phyloP scores from a whole-genome alignment of 2,113 vertebrate genomes.

The Ictidomys tridecemlineatus region DNA sequence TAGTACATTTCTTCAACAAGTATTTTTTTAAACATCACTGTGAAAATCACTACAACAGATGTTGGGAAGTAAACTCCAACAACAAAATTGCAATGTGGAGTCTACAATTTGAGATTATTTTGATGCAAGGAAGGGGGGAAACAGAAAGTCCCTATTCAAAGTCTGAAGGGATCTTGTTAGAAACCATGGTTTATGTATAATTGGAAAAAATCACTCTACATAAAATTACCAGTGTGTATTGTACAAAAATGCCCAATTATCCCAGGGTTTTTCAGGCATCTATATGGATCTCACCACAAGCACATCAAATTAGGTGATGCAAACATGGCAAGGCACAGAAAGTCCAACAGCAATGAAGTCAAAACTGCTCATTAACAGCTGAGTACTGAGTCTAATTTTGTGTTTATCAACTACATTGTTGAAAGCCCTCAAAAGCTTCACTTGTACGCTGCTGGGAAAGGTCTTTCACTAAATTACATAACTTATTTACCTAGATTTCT shows the following conservation, averaged over 20 bases:
- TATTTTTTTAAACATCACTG: slow-evolving; percentile 69
- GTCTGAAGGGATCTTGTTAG: slow-evolving; percentile 59
- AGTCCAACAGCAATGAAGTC: slow-evolving; percentile 27
- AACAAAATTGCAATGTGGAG: slow-evolving; percentile 19
- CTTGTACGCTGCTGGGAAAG: background rate
- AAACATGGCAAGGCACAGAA: background rate
- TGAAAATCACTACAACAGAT: slow-evolving; percentile 67
- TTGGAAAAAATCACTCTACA: slow-evolving; percentile 68
- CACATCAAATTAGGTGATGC: slow-evolving; percentile 55
- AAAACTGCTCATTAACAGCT: slow-evolving; percentile 69
- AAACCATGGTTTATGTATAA: slow-evolving; percentile 59
- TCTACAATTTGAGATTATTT: slow-evolving; percentile 49
- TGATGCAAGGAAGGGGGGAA: slow-evolving; percentile 40
- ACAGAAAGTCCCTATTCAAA: slow-evolving; percentile 72
- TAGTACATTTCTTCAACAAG: background rate
- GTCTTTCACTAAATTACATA: background rate
- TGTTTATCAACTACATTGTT: slow-evolving; percentile 54
- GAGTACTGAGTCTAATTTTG: slow-evolving; percentile 42
- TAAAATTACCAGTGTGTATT: slow-evolving; percentile 63
- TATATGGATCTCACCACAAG: slow-evolving; percentile 50
- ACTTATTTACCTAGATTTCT: slow-evolving; percentile 1
- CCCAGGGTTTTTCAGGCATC: slow-evolving; percentile 42
- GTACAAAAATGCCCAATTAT: slow-evolving; percentile 62
- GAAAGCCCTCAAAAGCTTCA: background rate
- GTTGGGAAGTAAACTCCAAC: slow-evolving; percentile 64